A percentile compares a stretch with the other conserved stretches of the same genome.
Conservation (phyloP, 2,888 invertebrate genomes). For the Nebria salina region DNA sequence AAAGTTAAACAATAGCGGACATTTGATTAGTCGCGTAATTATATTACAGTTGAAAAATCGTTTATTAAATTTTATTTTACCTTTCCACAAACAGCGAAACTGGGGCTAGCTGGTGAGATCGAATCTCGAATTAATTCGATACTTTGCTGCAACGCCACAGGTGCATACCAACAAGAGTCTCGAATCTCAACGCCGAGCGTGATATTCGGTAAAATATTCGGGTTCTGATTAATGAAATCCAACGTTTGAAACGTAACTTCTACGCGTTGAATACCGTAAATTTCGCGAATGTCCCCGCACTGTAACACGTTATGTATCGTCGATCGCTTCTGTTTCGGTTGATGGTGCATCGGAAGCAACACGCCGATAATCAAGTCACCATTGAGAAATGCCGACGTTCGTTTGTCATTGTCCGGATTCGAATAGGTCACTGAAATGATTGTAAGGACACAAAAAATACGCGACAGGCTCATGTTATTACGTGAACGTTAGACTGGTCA, state of each 20-base stretch:
- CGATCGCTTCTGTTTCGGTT: slow-evolving; percentile 56
- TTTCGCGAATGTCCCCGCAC: slow-evolving; percentile 74
- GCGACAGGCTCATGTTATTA: slow-evolving; percentile 12
- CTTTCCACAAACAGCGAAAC: slow-evolving; percentile 34
- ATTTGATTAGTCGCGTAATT: neutral
- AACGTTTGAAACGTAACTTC: slow-evolving; percentile 72
- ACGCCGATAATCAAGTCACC: slow-evolving; percentile 69
- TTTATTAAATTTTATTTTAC: slow-evolving; percentile 18
- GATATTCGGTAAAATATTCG: slow-evolving; percentile 66
- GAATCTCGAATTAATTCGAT: slow-evolving; percentile 79
- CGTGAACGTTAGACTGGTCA: neutral
- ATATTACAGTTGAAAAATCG: neutral
- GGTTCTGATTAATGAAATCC: slow-evolving; percentile 71
- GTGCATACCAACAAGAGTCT: slow-evolving; percentile 85
- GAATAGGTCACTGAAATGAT: slow-evolving; percentile 13
- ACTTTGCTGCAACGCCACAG: slow-evolving; percentile 80
- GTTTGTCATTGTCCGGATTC: slow-evolving; percentile 15
- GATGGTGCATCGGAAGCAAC: slow-evolving; percentile 67
- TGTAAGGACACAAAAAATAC: neutral
- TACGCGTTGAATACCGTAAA: slow-evolving; percentile 79
- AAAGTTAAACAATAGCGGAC: neutral
- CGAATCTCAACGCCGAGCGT: slow-evolving; percentile 75
- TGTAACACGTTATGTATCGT: slow-evolving; percentile 58
- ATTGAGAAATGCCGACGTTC: slow-evolving; percentile 62
- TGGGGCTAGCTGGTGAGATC: slow-evolving; percentile 62